Evolutionary conservation across 2,113 vertebrate genomes (phyloP).

Genomic region (Origma solitaria): DNA sequence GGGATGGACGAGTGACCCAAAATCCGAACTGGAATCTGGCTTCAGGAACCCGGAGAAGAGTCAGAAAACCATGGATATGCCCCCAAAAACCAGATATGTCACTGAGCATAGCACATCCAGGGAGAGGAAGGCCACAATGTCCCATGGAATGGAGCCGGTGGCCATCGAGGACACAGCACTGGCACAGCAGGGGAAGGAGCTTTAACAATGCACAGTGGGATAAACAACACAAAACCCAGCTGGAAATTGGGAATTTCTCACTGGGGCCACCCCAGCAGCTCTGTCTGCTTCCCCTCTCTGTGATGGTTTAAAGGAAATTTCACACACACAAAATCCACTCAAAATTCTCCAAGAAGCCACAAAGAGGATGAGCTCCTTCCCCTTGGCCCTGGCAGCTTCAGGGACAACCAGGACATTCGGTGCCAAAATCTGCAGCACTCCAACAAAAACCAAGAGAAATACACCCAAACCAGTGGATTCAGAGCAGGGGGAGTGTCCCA

Average conservation of each 20-base stretch:
- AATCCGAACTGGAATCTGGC: background rate
- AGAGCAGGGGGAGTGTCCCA: background rate
- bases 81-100: background rate
- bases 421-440: background rate
- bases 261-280: background rate
- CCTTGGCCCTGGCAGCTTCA: background rate
- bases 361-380: background rate
- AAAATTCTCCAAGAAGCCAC: background rate
- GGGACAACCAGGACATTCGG: background rate
- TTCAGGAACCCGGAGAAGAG: background rate
- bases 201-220: fast-evolving
- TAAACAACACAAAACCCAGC: background rate
- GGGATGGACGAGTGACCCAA: background rate
- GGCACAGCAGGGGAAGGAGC: too few species aligned
- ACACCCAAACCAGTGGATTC: background rate
- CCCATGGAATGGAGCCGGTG: fast-evolving
- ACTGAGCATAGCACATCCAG: fast-evolving
- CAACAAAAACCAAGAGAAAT: background rate
- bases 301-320: background rate
- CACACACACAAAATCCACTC: background rate
- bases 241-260: background rate
- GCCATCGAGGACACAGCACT: background rate
- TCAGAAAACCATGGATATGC: background rate
- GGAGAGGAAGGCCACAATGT: background rate
- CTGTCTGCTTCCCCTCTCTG: fast-evolving